Evolutionary conservation across 2,888 invertebrate species (phyloP), one percentile per base, ranked within the genome.

Genomic region (Pollenia angustigena): DNA sequence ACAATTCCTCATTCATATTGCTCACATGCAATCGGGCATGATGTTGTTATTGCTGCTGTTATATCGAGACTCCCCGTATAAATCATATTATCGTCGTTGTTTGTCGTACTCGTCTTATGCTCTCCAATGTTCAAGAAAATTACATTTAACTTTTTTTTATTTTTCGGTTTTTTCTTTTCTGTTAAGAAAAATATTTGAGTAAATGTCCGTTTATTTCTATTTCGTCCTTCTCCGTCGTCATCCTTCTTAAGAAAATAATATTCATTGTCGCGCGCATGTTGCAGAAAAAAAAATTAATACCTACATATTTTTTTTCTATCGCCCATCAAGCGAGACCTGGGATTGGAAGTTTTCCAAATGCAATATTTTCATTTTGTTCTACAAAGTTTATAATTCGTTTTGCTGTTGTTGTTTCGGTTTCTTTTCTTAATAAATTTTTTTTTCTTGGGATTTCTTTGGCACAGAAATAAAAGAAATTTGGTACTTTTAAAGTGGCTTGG

Each of bases 321-420:
- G 71, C 60, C 66, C 74, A 68, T 71, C 58, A 72, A 69, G 72
- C 81, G 40, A 81, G 89, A 91, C 90, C 90, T 90, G 89, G 92
- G 91, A 92, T 92, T 92, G 92, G 92, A 92, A 92, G 92, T 90
- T 91, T 90, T 91, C 90, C 82, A 91, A 91, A 91, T 92, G 91
- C 91, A 91, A 90, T 91, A 64, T 64, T 72, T 58, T 60, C 32
- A 54, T 79, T 79, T 76, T 90, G 89, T 69, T 85, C 69, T 81
- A 71, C 87, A 89, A 89, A 89, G 88, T 88, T 90, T 83, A 56
- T 89, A 58, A 42, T 76, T 60, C 11, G 7, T 82, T 71, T 50
- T 66, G n/a, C 78, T 82, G 18, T 78, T 72, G 81, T 72, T 81
- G 54, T 46, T 75, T 50, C 74, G 58, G 18, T 82, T 69, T 52